phyloP scores from a whole-genome alignment of 1,140 invertebrate species.

The Saccostrea glomerata region DNA sequence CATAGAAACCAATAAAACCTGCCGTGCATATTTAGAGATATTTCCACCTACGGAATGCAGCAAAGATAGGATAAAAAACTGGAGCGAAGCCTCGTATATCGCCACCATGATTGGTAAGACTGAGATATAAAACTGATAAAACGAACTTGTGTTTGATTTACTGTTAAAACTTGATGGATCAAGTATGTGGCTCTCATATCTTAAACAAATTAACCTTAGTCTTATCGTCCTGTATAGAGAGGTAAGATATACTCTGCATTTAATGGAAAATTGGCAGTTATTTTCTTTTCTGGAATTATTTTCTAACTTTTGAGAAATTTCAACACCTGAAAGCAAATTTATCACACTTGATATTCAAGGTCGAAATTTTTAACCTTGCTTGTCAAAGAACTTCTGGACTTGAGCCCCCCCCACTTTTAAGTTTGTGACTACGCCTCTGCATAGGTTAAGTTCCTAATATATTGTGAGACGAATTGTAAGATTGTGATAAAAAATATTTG shows the following conservation, averaged over 20 bases:
- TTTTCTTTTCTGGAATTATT: too few species aligned
- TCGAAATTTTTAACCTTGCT: too few species aligned
- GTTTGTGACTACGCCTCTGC: too few species aligned
- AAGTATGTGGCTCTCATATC: background rate
- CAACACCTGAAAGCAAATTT: too few species aligned
- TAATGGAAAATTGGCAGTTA: too few species aligned
- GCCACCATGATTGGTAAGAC: background rate
- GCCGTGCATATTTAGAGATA: background rate
- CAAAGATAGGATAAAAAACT: background rate
- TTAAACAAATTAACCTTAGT: background rate
- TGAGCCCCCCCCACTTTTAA: too few species aligned
- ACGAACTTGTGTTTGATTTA: background rate
- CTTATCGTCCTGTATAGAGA: too few species aligned
- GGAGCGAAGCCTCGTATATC: background rate
- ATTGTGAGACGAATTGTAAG: background rate
- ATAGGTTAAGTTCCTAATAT: background rate
- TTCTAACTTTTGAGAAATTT: too few species aligned
- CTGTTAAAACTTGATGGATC: background rate
- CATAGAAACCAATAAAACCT: slow-evolving; percentile 77
- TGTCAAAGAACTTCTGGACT: too few species aligned
- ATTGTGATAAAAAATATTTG: background rate
- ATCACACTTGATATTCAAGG: too few species aligned
- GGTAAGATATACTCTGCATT: too few species aligned
- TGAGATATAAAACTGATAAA: background rate
- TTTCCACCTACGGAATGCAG: too few species aligned